Evolutionary conservation across 1,140 invertebrate genomes (phyloP).

Genomic region (Drosophila baimaii): DNA sequence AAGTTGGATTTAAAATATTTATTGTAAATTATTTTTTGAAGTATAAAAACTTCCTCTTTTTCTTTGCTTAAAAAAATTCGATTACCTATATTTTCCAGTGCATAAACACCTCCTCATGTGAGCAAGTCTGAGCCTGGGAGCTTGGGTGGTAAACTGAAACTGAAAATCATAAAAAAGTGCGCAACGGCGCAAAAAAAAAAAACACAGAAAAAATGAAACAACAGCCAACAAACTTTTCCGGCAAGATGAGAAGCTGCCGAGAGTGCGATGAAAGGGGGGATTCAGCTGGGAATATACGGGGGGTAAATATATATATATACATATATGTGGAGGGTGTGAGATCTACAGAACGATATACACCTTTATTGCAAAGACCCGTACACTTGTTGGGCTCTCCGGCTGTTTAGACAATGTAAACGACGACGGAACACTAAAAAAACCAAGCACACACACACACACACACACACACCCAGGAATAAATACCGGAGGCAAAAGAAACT

Average conservation of each 20-base stretch:
- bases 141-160: slow-evolving; percentile 45
- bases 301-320: slow-evolving; percentile 1
- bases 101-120: slow-evolving; percentile 58
- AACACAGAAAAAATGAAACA: slow-evolving; percentile 47
- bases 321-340: slow-evolving; percentile 4
- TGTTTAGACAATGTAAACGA: slow-evolving; percentile 82
- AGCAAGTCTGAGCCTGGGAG: slow-evolving; percentile 5
- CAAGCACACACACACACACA: slow-evolving; percentile 27
- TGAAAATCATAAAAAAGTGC: slow-evolving; percentile 77
- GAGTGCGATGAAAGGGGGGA: slow-evolving; percentile 41
- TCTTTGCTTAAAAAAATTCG: background rate
- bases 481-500: slow-evolving; percentile 48
- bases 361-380: slow-evolving; percentile 57
- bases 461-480: slow-evolving; percentile 25
- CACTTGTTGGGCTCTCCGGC: slow-evolving; percentile 65
- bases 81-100: slow-evolving; percentile 12
- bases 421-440: slow-evolving; percentile 60
- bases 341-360: slow-evolving; percentile 46
- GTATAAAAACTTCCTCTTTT: background rate
- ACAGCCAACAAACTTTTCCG: slow-evolving; percentile 42
- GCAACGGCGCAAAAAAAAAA: slow-evolving; percentile 64
- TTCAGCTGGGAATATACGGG: slow-evolving; percentile 33
- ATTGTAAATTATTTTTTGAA: background rate
- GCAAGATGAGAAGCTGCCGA: slow-evolving; percentile 52
- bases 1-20: no score